Evolutionary conservation across 2,797 vertebrate genomes (phyloP), one percentile per base, ranked within the genome.

Genomic region (Tenualosa ilisha): DNA sequence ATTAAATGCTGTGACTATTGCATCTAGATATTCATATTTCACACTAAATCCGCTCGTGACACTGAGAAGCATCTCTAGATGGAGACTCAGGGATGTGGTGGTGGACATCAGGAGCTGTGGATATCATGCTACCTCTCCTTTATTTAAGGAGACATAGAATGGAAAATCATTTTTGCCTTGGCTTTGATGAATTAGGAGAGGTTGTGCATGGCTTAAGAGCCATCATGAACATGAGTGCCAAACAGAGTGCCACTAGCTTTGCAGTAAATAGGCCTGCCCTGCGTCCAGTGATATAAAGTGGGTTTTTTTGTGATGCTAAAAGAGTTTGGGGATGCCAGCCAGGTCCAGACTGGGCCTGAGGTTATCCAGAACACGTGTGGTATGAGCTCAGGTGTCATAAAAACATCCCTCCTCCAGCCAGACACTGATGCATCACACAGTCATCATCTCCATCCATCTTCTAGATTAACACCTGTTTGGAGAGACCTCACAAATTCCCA

Each of bases 371-470:
- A 31, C 63, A 49, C 31, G 43, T 46, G 72, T 79, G 72, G 72
- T 79, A 79, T 79, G 72, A 79, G 72, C 37, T 43, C 46, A 79
- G 72, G 37, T 79, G 17, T 79, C 72, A 79, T 46, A 37, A 15
- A 79, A 43, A 43, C 72, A 79, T 46, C 40, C 37, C 72, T 15
- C 72, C 37, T 46, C 17, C 1, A 22, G 37, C 37, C 4, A 79
- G 17, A 72, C 65, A 46, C 37, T 46, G 72, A 46, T 46, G 37
- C 40, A 46, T 79, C 40, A 79, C 40, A 20, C 26, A 12, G 37
- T 31, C 72, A 79, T 75, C 72, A 79, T 79, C 37, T 46, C 37
- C 17, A 79, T 79, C 40, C 40, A 79, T 79, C 72, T 79, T 79
- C 37, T 22, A 46, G 72, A 79, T 79, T 6, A 79, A 79, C 72